Evolutionary conservation across 64 coral and sea anemone genomes (phyloP).

Genomic region (Acropora yongei): DNA sequence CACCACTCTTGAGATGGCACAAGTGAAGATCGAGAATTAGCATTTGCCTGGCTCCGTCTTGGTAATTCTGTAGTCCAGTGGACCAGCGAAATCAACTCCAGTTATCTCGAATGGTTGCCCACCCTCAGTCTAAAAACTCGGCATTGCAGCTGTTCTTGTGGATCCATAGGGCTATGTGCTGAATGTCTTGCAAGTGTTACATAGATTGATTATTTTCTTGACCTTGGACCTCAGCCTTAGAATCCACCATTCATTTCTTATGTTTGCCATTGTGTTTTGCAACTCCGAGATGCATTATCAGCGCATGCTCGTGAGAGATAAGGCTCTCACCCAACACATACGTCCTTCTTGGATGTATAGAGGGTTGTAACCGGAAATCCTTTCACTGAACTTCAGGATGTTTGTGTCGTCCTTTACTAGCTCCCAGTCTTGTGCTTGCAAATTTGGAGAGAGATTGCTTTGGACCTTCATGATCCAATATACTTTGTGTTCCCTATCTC

Average conservation of each 20-base stretch:
- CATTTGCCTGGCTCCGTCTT: constrained; percentile 59
- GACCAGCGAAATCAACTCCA: constrained; percentile 78
- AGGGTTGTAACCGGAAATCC: constrained; percentile 57
- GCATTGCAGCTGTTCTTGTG: constrained; percentile 64
- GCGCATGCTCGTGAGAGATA: constrained; percentile 56
- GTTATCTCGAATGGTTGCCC: constrained; percentile 66
- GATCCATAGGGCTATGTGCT: constrained; percentile 37
- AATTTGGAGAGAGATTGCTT: background rate
- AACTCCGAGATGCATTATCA: constrained; percentile 67
- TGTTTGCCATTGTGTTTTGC: constrained; percentile 67
- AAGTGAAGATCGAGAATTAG: constrained; percentile 73
- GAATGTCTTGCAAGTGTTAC: constrained; percentile 63
- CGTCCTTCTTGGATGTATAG: constrained; percentile 23
- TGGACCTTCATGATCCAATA: constrained; percentile 45
- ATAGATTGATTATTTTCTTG: constrained; percentile 68
- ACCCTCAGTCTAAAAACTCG: constrained; percentile 59
- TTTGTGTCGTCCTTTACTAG: constrained; percentile 10
- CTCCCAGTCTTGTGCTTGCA: constrained; percentile 33
- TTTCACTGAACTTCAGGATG: constrained; percentile 30
- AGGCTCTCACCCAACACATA: constrained; percentile 44
- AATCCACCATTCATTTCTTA: constrained; percentile 83
- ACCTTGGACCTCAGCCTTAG: constrained; percentile 65
- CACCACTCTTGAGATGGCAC: constrained; percentile 65
- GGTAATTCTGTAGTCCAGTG: constrained; percentile 65
- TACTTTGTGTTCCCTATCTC: constrained; percentile 26